These are phyloP conservation scores for Forbesichthys agassizii DNA, from an alignment of 2,113 vertebrate genomes.

Conservation along the genomic window DNA sequence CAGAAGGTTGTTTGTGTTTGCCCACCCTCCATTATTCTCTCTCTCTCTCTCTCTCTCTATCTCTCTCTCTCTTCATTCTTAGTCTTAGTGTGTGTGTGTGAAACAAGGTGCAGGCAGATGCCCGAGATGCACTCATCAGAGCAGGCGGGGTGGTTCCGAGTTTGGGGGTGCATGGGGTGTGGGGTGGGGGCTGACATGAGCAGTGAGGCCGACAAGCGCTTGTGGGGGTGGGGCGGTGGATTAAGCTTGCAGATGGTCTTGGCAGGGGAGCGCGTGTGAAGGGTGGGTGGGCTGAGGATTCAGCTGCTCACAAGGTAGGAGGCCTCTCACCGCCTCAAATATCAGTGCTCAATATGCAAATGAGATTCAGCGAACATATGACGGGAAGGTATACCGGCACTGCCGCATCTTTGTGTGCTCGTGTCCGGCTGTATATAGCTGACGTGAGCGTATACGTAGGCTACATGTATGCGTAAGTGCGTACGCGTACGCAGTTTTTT, in stretches of 20 bases:
- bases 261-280: not conserved
- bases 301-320: conserved; percentile 42
- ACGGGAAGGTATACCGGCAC: conserved; percentile 12
- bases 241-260: not conserved
- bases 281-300: conserved; percentile 2
- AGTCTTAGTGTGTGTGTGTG: conserved; percentile 27
- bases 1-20: conserved; percentile 54
- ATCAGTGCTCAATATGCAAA: conserved; percentile 48
- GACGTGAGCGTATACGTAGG: not conserved
- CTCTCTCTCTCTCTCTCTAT: conserved; percentile 22
- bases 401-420: not conserved
- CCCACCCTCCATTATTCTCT: conserved; percentile 40
- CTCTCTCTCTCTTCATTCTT: conserved; percentile 14
- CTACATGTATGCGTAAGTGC: not conserved
- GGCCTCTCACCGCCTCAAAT: conserved; percentile 39
- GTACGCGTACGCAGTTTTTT: not conserved
- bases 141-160: conserved; percentile 50
- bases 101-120: conserved; percentile 32
- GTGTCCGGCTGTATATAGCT: not conserved
- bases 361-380: conserved; percentile 30
- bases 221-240: not conserved
- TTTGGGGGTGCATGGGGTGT: conserved; percentile 49
- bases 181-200: conserved; percentile 40
- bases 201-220: not conserved
- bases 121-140: conserved; percentile 53